A percentile compares a stretch with the other conserved stretches of the same genome.
Conservation (phyloP, 1,140 invertebrate genomes). For the Arctopsyche grandis region DNA sequence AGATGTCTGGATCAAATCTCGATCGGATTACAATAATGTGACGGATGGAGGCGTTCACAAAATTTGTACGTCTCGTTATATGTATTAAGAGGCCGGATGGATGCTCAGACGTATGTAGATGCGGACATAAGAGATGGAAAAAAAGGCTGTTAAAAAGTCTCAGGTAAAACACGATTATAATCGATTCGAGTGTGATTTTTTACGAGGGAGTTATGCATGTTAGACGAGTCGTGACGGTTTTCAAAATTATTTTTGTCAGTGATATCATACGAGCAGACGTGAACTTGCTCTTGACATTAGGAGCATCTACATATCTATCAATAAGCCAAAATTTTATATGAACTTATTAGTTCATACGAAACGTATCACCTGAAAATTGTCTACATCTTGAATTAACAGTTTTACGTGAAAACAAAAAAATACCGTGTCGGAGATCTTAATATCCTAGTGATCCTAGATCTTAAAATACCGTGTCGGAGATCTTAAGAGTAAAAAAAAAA, state of each 20-base stretch:
- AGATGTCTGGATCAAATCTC: no score
- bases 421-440: no score
- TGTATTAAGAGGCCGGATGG: background rate
- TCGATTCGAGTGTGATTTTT: constrained; percentile 33
- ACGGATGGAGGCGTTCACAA: background rate
- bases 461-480: no score
- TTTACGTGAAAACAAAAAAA: no score
- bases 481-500: no score
- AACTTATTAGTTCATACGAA: no score
- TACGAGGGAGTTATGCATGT: constrained; percentile 26
- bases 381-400: no score
- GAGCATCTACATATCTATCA: constrained; percentile 4
- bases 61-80: background rate
- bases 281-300: constrained; percentile 41
- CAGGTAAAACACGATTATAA: constrained; percentile 27
- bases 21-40: background rate
- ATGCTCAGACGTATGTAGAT: background rate
- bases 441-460: no score
- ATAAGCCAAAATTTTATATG: no score
- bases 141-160: constrained; percentile 17
- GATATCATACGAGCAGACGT: constrained; percentile 35
- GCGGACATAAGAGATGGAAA: background rate
- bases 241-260: constrained; percentile 39
- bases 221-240: constrained; percentile 27
- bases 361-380: no score